Conservation (phyloP, 2,888 invertebrate species). For the Pteria penguin region DNA sequence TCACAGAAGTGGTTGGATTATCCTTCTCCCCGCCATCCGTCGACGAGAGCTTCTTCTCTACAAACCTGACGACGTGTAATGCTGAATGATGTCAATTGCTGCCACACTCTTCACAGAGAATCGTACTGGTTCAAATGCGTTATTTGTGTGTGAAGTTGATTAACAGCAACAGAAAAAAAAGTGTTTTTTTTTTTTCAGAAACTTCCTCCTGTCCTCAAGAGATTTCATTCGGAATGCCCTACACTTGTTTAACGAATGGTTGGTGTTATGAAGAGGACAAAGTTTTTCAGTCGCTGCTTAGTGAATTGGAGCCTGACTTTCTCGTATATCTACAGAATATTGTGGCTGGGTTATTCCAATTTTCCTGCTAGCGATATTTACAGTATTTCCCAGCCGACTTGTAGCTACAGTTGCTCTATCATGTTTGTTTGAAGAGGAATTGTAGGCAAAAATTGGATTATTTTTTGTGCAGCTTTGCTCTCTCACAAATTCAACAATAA, state of each 20-base stretch:
- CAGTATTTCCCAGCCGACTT: background rate
- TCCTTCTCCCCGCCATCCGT: background rate
- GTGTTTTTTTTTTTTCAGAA: conserved; percentile 4
- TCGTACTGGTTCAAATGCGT: background rate
- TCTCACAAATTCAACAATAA: background rate
- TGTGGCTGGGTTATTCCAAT: too few relatives aligned
- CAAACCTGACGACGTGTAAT: background rate
- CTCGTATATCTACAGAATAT: too few relatives aligned
- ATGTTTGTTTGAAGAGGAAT: background rate
- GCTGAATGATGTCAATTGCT: background rate
- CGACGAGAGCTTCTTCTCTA: too few relatives aligned
- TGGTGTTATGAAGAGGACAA: conserved; percentile 4
- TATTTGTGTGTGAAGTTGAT: conserved; percentile 5
- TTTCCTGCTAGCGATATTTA: background rate
- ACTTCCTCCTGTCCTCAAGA: conserved; percentile 17
- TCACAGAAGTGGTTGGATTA: background rate
- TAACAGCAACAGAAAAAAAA: conserved; percentile 26
- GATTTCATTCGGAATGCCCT: conserved; percentile 7
- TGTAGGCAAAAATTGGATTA: background rate
- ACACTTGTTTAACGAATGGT: conserved; percentile 19
- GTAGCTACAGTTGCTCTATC: background rate
- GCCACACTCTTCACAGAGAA: conserved; percentile 10
- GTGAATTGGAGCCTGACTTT: too few relatives aligned
- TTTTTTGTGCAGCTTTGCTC: conserved; percentile 1
- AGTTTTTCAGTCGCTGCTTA: background rate